These are phyloP conservation scores for Caenorhabditis doughertyi DNA, from an alignment of 2,888 invertebrate genomes.

Conservation along the genomic window DNA sequence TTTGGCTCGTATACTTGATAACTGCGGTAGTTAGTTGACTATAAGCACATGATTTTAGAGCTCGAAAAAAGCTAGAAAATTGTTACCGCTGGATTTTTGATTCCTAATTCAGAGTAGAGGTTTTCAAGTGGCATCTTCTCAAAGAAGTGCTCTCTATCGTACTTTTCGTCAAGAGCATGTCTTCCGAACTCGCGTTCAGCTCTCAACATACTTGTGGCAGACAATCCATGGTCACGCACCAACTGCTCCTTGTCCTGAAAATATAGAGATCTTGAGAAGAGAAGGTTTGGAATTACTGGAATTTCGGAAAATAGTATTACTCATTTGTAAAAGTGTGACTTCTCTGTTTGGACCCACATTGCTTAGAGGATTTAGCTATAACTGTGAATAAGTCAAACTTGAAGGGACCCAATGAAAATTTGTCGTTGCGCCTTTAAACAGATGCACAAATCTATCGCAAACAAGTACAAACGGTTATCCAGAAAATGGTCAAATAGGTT, in stretches of 20 bases:
- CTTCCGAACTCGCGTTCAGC: slow-evolving; percentile 78
- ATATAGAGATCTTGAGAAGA: background rate
- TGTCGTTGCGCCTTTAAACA: too few relatives aligned
- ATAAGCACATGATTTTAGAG: slow-evolving; percentile 7
- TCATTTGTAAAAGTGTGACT: too few relatives aligned
- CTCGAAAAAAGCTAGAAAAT: background rate
- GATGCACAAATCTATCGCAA: too few relatives aligned
- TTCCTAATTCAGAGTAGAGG: slow-evolving; percentile 75
- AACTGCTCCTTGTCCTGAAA: slow-evolving; percentile 68
- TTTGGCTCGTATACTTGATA: slow-evolving; percentile 81
- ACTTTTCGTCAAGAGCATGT: slow-evolving; percentile 76
- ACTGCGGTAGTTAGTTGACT: slow-evolving; percentile 67
- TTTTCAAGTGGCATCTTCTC: slow-evolving; percentile 76
- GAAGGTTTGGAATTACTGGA: background rate
- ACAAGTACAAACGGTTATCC: too few relatives aligned
- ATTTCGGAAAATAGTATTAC: background rate
- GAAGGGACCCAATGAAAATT: too few relatives aligned
- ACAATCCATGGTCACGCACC: slow-evolving; percentile 68
- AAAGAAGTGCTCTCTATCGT: slow-evolving; percentile 72
- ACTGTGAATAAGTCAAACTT: too few relatives aligned
- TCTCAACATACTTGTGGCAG: slow-evolving; percentile 77
- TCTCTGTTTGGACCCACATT: too few relatives aligned
- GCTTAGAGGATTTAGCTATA: too few relatives aligned
- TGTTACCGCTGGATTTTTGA: slow-evolving; percentile 66
- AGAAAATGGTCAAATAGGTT: too few relatives aligned